A percentile compares a stretch with the other conserved stretches of the same genome.
These are phyloP conservation scores for Nemapogon koenigi DNA, from an alignment of 2,888 invertebrate species.

Conservation along the genomic window DNA sequence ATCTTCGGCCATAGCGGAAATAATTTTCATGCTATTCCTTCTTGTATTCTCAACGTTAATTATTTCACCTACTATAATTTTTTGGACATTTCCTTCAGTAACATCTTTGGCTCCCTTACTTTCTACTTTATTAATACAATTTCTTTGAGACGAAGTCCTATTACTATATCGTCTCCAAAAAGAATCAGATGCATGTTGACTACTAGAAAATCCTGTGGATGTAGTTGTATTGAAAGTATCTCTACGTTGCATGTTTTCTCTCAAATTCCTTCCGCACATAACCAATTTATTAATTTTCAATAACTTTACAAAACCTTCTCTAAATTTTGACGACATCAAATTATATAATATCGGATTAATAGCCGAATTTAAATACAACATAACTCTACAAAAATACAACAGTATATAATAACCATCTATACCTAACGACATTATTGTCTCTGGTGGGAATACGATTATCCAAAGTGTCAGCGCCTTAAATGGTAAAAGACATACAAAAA, in stretches of 20 bases:
- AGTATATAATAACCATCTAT: slow-evolving; percentile 83
- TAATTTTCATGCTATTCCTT: slow-evolving; percentile 55
- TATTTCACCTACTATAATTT: slow-evolving; percentile 49
- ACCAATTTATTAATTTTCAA: slow-evolving; percentile 57
- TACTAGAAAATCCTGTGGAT: slow-evolving; percentile 65
- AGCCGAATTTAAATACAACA: slow-evolving; percentile 90
- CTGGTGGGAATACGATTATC: slow-evolving; percentile 80
- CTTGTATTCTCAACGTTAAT: slow-evolving; percentile 51
- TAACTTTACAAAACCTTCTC: slow-evolving; percentile 78
- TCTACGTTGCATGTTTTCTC: slow-evolving; percentile 66
- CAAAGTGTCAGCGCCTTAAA: slow-evolving; percentile 88
- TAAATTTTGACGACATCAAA: slow-evolving; percentile 90
- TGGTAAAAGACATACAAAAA: slow-evolving; percentile 89
- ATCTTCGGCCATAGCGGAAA: slow-evolving; percentile 44
- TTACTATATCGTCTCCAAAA: slow-evolving; percentile 70
- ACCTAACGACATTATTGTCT: slow-evolving; percentile 72
- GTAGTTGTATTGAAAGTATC: slow-evolving; percentile 73
- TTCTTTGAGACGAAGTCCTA: slow-evolving; percentile 46
- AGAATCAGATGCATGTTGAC: slow-evolving; percentile 65
- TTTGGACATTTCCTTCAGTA: slow-evolving; percentile 30
- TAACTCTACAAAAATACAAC: slow-evolving; percentile 84
- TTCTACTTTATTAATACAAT: slow-evolving; percentile 34
- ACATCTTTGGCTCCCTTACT: slow-evolving; percentile 37
- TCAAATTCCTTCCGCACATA: slow-evolving; percentile 44
- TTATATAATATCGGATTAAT: slow-evolving; percentile 92